Base-by-base conservation (phyloP, 1,140 invertebrate genomes). In the Philotrypesis tridentata region DNA sequence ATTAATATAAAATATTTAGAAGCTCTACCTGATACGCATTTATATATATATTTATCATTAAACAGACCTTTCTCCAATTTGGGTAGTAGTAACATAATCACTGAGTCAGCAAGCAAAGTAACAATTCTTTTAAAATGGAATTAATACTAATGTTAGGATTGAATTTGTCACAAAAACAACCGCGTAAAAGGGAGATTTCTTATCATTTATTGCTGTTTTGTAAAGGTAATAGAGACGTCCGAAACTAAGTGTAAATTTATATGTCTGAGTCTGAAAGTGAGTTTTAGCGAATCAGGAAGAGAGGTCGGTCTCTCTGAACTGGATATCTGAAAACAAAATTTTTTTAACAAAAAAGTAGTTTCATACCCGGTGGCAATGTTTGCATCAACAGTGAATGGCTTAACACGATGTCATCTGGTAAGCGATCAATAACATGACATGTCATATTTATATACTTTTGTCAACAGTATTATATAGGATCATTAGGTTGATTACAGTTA, bases 31-130 rank as follows among this genome's bases (percentile, higher is more conserved):
- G 27, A 99, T 99, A 79, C 99, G 94, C 99, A n/a, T n/a, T n/a
- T n/a, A n/a, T n/a, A n/a, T n/a, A n/a, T n/a, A n/a, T 98, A 99
- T 92, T 99, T 99, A 85, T 99, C 97, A 91, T 99, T 96, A 89
- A 99, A 98, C 0, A 99, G 91, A 2, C 98, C 98, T 72, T 94
- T 95, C 91, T 99, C 98, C 43, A 99, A 92, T 89, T 99, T 97
- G 0, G 99, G 99, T 80, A 99, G 91, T 2, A 99, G 92, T 7
- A 99, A 90, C 85, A 96, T 96, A 72, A 99, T 98, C 4, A 99
- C 98, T 3, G 98, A 97, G 84, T 99, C 97, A 0, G 98, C 98
- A 91, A 99, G 99, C 82, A 98, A 93, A 79, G 97, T 98, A 0
- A 99, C 98, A 80, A 99, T 99, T 73, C 98, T 92, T 90, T 99